phyloP scores from a whole-genome alignment of 2,797 vertebrate genomes.

The Brachymystax lenok region DNA sequence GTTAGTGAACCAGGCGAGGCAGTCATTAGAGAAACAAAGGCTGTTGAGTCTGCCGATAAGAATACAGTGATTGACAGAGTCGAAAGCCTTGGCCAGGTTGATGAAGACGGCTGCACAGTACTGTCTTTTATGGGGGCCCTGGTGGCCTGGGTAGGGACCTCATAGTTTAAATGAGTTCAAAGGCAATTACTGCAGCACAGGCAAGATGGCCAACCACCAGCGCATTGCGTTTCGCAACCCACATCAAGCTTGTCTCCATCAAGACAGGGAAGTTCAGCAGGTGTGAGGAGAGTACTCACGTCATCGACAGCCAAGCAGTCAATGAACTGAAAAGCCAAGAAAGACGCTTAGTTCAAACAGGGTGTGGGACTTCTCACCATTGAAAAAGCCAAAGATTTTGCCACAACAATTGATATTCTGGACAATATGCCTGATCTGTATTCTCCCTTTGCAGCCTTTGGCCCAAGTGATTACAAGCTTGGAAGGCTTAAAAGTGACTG shows the following conservation, averaged over 20 bases:
- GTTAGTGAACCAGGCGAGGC: too few relatives aligned
- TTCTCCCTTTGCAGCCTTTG: background rate
- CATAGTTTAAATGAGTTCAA: background rate
- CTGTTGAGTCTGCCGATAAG: too few relatives aligned
- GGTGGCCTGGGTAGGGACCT: background rate
- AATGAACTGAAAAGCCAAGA: background rate
- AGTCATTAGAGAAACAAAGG: too few relatives aligned
- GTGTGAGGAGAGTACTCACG: background rate
- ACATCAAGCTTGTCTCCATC: background rate
- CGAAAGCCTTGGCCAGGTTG: too few relatives aligned
- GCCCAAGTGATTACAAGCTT: constrained; percentile 8
- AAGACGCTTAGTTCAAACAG: background rate
- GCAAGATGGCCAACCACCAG: background rate
- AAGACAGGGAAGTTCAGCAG: background rate
- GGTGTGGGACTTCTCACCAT: background rate
- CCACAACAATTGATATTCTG: constrained; percentile 1
- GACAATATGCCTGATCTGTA: background rate
- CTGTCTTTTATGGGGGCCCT: background rate
- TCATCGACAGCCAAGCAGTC: background rate
- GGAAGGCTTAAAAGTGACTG: background rate
- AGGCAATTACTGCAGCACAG: background rate
- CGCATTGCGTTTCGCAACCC: background rate
- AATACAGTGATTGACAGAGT: too few relatives aligned
- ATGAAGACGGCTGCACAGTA: too few relatives aligned
- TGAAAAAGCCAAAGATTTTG: background rate